Base-by-base conservation (phyloP, 2,797 vertebrate species). In the Pseudochaenichthys georgianus region DNA sequence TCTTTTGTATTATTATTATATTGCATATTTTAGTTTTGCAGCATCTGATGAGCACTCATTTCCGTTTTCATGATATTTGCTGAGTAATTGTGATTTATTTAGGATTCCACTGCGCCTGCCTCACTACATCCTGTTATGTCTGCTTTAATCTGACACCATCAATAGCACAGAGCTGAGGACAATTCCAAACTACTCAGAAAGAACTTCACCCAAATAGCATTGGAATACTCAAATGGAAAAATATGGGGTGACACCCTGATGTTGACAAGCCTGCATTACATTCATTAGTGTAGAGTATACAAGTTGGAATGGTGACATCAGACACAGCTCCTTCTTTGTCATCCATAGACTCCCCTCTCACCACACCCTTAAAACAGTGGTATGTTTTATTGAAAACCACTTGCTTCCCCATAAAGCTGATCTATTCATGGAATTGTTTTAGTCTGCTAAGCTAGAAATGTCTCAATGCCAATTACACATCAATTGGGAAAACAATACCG, bases 101-200 rank as follows among this genome's bases (percentile, higher is more conserved):
- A 64, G 73, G 53, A 28, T 34, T 63, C 79, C 66, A n/a, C 75
- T 74, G 67, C 42, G 64, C 28, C 77, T n/a, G 48, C 65, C 74
- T 57, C 41, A 9, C 2, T 42, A 7, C 28, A 55, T 87, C 72
- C 85, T 89, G 80, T 87, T 89, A 60, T 88, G 81, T 88, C 86
- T 80, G 76, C 70, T 3, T 64, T 67, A 66, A 75, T 34, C 57
- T 43, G 58, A 71, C 67, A 16, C 62, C 72, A 3, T 54, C 70
- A 66, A 11, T 2, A 66, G 62, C 61, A 70, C 23, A 70, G 31
- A 47, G 73, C 75, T 66, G 75, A 79, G 63, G 75, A 77, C 52
- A 57, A 75, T 58, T 38, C 34, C 6, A 38, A 38, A 65, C 54
- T 53, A 52, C 66, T 64, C 19, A 28, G 70, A 41, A 66, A 59